phyloP scores from a whole-genome alignment of 1,140 invertebrate genomes.

The Procambarus clarkii region DNA sequence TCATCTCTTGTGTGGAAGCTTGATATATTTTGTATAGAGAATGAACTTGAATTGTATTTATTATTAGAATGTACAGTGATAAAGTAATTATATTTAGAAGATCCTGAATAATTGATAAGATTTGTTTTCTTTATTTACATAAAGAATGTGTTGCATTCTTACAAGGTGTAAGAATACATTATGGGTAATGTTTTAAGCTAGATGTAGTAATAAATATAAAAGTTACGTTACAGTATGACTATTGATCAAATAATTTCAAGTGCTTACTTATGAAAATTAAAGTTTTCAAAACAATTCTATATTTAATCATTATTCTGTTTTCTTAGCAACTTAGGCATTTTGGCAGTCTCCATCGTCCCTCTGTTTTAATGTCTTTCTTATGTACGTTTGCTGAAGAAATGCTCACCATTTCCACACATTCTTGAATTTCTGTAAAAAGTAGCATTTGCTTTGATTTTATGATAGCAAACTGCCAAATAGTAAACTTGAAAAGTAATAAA shows the following conservation, averaged over 20 bases:
- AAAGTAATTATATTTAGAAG: not conserved
- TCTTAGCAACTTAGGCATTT: not conserved
- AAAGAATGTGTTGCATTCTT: not conserved
- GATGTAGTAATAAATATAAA: not conserved
- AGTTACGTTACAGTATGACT: not conserved
- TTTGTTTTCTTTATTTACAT: not conserved
- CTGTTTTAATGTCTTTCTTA: not conserved
- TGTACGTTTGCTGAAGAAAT: not conserved
- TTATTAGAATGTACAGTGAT: constrained; percentile 4
- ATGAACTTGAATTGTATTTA: not conserved
- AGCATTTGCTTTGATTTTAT: too few species aligned
- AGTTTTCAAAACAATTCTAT: not conserved
- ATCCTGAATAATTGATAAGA: not conserved
- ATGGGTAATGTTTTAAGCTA: not conserved
- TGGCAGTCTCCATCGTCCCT: not conserved
- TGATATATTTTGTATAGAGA: constrained; percentile 21
- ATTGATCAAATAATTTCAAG: not conserved
- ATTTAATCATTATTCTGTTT: not conserved
- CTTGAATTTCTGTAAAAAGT: too few species aligned
- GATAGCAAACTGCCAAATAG: too few species aligned
- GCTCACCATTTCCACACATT: too few species aligned
- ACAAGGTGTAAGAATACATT: not conserved
- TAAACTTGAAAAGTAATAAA: too few species aligned
- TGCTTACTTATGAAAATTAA: not conserved
- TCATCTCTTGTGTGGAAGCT: not conserved